Evolutionary conservation across 2,113 vertebrate species (phyloP), one percentile per base, ranked within the genome.

Genomic region (Gnathonemus longibarbis): DNA sequence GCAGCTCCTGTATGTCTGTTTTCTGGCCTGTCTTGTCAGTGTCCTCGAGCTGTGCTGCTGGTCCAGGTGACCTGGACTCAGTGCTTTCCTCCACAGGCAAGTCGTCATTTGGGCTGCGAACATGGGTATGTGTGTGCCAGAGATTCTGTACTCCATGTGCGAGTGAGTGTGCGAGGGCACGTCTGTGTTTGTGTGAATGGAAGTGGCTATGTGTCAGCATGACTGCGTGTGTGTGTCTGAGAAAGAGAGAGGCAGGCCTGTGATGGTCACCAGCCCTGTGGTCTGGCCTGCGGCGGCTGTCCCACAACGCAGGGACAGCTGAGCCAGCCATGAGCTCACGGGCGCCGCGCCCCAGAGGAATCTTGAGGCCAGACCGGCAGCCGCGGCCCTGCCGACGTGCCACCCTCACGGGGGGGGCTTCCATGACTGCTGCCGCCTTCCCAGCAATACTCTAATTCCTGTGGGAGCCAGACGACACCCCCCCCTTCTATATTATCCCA

Each of bases 41-140:
- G 24, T 56, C 87, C n/a, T 50, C 66, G 88, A 88, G 74, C 88
- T 80, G 56, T 84, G 15, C 89, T 84, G 84, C 88, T 50, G 42
- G 91, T 89, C 46, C 89, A 70, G 89, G 70, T 88, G 62, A 56
- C 88, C 86, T 50, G 21, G 17, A 49, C 48, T 53, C 39, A 90
- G 80, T 84, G 87, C 84, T 90, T 48, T n/a, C 89, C 66, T 70
- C 94, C 92, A 77, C 90, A 90, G 90, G 91, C 88, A 89, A 87
- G 77, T 92, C 92, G 89, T 95, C 92, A 91, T 92, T 92, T 93
- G 92, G 27, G 90, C 92, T 92, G 88, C 0, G 89, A 91, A 90
- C 85, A 50, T 50, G 50, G 31, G 56, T 46, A 24, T 48, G 39
- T 48, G 62, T 70, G 58, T 15, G 39, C 66, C 58, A 27, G 58